A percentile compares a stretch with the other conserved stretches of the same genome.
Evolutionary conservation across 1,140 invertebrate genomes (phyloP).

Genomic region (Listronotus oregonensis): DNA sequence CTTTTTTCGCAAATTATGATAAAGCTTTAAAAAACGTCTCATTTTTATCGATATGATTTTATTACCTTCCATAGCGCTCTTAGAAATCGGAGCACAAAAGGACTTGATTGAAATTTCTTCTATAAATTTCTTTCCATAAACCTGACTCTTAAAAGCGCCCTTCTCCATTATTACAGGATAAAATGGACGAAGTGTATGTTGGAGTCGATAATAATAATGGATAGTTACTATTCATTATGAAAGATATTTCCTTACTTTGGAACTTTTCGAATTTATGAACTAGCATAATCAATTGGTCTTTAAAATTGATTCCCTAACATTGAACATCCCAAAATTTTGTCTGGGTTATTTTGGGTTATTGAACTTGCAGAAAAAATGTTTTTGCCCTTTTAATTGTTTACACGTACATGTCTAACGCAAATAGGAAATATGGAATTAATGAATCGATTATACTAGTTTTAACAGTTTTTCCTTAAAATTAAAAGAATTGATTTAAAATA

Average conservation of each 20-base stretch:
- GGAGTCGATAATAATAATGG: conserved; percentile 34
- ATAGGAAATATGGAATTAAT: too few species aligned
- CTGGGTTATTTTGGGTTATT: too few species aligned
- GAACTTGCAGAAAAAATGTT: too few species aligned
- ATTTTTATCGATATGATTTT: conserved; percentile 34
- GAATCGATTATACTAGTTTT: too few species aligned
- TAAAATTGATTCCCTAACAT: conserved; percentile 9
- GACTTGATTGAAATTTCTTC: conserved; percentile 35
- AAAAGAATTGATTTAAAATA: too few species aligned
- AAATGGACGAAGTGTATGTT: conserved; percentile 26
- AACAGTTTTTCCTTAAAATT: too few species aligned
- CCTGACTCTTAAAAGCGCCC: conserved; percentile 22
- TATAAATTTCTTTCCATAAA: conserved; percentile 36
- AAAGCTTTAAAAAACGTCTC: conserved; percentile 5
- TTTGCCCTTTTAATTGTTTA: too few species aligned
- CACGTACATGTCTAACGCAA: too few species aligned
- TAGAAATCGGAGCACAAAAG: conserved; percentile 32
- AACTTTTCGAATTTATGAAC: conserved; percentile 27
- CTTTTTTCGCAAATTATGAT: conserved; percentile 2
- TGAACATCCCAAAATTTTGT: background rate
- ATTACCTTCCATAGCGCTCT: conserved; percentile 19
- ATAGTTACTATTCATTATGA: conserved; percentile 28
- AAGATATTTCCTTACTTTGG: conserved; percentile 20
- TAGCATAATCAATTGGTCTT: conserved; percentile 11
- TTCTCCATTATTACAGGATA: conserved; percentile 25